Base-by-base conservation (phyloP, 2,113 vertebrate genomes). In the Oryzias curvinotus region DNA sequence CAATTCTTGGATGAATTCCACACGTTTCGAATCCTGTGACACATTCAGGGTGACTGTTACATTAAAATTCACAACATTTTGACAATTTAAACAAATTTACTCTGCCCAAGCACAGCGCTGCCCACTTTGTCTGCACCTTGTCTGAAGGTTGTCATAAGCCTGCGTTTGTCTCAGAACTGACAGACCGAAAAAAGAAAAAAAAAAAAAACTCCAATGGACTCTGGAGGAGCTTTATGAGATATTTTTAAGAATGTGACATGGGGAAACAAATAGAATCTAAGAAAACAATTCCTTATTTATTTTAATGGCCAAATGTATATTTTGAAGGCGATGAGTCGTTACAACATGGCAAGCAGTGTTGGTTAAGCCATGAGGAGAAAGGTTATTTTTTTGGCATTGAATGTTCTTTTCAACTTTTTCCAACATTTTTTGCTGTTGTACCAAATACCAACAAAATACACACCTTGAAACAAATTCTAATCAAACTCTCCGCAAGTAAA, bases 31-130 rank as follows among this genome's bases (percentile, higher is more conserved):
- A 77, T 81, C 68, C 64, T 77, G 79, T 82, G 82, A 85, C 76
- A 85, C 76, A 75, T 76, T 71, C 77, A 19, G 67, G 71, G 68
- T 81, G 71, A 81, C 75, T 66, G 77, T 64, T 75, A 59, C 69
- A 72, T 85, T 86, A 74, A 85, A 86, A 86, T 85, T 85, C 75
- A 42, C 62, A 51, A 45, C 71, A 25, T 80, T 90, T 77, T 85
- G 87, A 88, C 86, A 88, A 82, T 78, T 87, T 73, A 89, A 88
- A 87, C 81, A 87, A 89, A 89, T 78, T 64, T 60, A 80, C 70
- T 66, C 70, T 26, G 69, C 45, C 54, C 15, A 25, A 57, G 65
- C 58, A 13, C 67, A 47, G 68, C 23, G 70, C 73, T 59, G 70
- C 63, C 68, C 53, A 63, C 69, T 73, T 66, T 59, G 73, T 80